Base-by-base conservation (phyloP, 2,113 vertebrate genomes). In the Thomomys bottae region DNA sequence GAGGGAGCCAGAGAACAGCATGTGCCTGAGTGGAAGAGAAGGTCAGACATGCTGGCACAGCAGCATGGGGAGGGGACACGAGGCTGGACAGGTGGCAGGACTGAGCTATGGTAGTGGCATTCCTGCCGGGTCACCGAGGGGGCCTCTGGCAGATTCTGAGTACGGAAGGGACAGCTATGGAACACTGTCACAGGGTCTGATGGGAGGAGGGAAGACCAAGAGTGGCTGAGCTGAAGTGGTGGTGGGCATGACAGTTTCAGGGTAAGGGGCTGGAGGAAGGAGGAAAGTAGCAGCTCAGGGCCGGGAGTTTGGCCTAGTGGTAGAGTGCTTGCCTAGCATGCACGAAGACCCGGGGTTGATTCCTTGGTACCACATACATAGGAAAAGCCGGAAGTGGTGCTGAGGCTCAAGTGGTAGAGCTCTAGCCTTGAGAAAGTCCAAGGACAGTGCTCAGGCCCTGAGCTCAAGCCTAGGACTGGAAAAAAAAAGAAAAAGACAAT, bases 31-130 rank as follows among this genome's bases (percentile, higher is more conserved):
- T 2, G 5, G 36, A 21, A 73, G 26, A 76, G 8, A 24, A 84
- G 45, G 67, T 73, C 87, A 73, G 77, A 26, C 2, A 15, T 38
- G 36, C 54, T 71, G 59, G 83, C 26, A 36, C 32, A 90, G 67
- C 26, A 36, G 8, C 1, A 0, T 17, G 2, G 24, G 36, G 12
- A 71, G 42, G 40, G 54, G 34, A 54, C 42, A 30, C 0, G 21
- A 4, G 61, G 64, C 42, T 1, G 34, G 82, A 11, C 40, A 68
- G 57, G 81, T 63, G 64, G 72, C 67, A 42, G 28, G 80, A 42
- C 23, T 67, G 38, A 34, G 18, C 32, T 45, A 10, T 38, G 38
- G 49, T 30, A 42, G 63, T 66, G 6, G 45, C 49, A 32, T 67
- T 85, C 76, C 40, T 94, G 15, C 63, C 17, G 34, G 61, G 79